A percentile compares a stretch with the other conserved stretches of the same genome.
Evolutionary conservation across 2,113 vertebrate species (phyloP).

Genomic region (Sardina pilchardus): DNA sequence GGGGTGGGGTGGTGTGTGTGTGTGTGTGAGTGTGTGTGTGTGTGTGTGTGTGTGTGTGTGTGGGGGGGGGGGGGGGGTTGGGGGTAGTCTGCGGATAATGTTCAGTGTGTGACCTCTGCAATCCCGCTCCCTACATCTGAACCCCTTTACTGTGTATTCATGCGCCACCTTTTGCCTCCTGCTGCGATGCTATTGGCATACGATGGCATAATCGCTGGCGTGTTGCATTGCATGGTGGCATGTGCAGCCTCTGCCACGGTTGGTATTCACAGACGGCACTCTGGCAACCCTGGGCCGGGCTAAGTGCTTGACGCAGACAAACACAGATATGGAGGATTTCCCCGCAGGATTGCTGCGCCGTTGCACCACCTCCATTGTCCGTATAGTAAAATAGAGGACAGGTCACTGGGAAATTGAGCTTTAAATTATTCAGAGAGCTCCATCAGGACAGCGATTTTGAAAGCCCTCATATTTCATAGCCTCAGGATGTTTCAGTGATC

Average conservation of each 20-base stretch:
- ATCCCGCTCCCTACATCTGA: neutral
- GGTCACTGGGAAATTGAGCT: conserved; percentile 14
- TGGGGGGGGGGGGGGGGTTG: neutral
- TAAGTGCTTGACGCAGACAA: neutral
- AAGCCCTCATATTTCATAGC: conserved; percentile 14
- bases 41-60: neutral
- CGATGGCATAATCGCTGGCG: neutral
- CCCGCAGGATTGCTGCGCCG: neutral
- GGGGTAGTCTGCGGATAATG: neutral
- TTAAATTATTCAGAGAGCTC: conserved; percentile 7
- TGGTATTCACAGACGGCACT: neutral
- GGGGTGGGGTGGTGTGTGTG: too few species aligned
- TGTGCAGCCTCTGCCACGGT: neutral
- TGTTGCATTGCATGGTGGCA: neutral
- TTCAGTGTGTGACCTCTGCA: neutral
- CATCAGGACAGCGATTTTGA: neutral
- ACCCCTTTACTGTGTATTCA: neutral
- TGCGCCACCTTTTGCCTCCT: neutral
- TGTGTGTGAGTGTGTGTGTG: neutral
- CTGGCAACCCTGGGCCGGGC: neutral
- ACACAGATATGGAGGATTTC: neutral
- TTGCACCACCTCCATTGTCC: conserved; percentile 13
- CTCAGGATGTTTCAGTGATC: neutral
- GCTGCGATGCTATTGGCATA: neutral
- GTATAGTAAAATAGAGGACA: neutral